These are phyloP conservation scores for Eidolon helvum DNA, from an alignment of 2,113 vertebrate species.

Conservation along the genomic window DNA sequence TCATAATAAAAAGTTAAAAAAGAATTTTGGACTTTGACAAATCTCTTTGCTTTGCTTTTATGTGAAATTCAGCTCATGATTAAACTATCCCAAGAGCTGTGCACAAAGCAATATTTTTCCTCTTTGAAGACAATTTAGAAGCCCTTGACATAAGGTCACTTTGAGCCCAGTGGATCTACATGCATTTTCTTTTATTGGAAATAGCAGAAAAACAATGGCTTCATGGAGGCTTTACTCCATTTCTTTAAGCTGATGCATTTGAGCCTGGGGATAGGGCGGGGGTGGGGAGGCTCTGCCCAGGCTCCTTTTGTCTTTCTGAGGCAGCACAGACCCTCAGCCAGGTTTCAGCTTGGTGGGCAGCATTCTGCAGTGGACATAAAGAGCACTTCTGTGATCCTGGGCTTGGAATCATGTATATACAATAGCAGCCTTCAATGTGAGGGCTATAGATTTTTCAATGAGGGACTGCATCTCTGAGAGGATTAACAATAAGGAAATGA, in stretches of 20 bases:
- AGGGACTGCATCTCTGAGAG: background rate
- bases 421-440: background rate
- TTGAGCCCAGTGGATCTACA: background rate
- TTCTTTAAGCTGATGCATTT: background rate
- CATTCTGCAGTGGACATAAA: background rate
- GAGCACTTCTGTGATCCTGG: background rate
- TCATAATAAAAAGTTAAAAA: conserved; percentile 26
- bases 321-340: background rate
- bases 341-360: no score
- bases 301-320: background rate
- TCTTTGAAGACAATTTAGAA: conserved; percentile 56
- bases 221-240: background rate
- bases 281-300: background rate
- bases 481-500: background rate
- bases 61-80: conserved; percentile 34
- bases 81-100: conserved; percentile 13
- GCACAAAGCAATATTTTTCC: conserved; percentile 4
- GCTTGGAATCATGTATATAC: background rate
- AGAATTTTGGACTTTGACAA: conserved; percentile 2
- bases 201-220: background rate
- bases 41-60: conserved; percentile 39
- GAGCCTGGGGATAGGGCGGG: background rate
- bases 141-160: conserved; percentile 19
- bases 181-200: background rate
- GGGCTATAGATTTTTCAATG: background rate